A percentile compares a stretch with the other conserved stretches of the same genome.
phyloP scores from a whole-genome alignment of 1,140 invertebrate genomes.

The Amphibalanus amphitrite region DNA sequence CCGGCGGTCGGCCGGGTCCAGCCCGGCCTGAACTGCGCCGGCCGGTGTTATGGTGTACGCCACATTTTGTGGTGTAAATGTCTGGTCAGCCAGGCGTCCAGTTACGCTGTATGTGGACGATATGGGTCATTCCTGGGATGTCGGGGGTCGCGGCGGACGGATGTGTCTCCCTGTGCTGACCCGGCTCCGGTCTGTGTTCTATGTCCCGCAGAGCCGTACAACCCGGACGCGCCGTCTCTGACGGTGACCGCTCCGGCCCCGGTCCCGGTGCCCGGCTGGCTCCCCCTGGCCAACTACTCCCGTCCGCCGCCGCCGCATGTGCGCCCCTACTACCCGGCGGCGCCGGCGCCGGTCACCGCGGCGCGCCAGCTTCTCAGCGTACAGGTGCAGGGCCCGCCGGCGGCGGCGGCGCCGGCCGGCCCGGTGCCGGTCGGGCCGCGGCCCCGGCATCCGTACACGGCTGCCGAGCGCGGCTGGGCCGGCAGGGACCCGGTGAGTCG shows the following conservation, averaged over 20 bases:
- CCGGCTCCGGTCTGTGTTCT: too few species aligned
- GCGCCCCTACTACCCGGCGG: background rate
- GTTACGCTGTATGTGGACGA: too few species aligned
- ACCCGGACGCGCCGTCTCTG: constrained; percentile 69
- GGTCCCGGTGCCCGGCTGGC: constrained; percentile 7
- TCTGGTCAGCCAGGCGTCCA: too few species aligned
- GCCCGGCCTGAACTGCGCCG: too few species aligned
- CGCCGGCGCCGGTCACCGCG: too few species aligned
- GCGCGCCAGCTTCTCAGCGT: background rate
- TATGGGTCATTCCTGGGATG: too few species aligned
- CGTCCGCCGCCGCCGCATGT: background rate
- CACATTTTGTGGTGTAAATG: too few species aligned
- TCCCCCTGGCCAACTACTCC: background rate
- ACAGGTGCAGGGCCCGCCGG: constrained; percentile 22
- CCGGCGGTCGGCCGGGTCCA: too few species aligned
- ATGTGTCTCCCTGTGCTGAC: too few species aligned
- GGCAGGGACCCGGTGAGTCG: background rate
- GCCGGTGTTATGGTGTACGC: too few species aligned
- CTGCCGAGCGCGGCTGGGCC: background rate
- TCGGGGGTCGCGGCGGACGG: too few species aligned
- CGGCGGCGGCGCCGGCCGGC: constrained; percentile 16
- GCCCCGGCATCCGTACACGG: background rate
- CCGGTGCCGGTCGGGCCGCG: background rate
- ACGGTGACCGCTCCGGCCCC: constrained; percentile 17
- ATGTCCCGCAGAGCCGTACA: constrained; percentile 25